These are phyloP conservation scores for Delphinus delphis DNA, from an alignment of 2,113 vertebrate species.

Conservation along the genomic window DNA sequence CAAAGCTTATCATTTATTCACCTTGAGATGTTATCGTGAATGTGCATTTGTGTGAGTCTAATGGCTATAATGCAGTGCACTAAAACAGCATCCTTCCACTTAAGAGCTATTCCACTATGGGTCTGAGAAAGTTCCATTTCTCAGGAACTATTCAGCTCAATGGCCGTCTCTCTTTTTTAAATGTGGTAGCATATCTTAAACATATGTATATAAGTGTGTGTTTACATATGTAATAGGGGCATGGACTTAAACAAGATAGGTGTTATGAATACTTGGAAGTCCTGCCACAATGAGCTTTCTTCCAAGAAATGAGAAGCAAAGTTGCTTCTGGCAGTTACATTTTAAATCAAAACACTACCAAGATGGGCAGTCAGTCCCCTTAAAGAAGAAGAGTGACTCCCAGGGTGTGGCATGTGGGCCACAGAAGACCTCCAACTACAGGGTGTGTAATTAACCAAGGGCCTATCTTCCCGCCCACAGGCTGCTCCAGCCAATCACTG, in stretches of 20 bases:
- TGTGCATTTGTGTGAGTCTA: background rate
- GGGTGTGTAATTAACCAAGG: background rate
- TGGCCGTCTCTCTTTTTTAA: background rate
- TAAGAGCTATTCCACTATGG: background rate
- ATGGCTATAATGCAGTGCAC: background rate
- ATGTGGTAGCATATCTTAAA: background rate
- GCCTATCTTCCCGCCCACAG: rapidly evolving
- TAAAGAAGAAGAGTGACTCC: background rate
- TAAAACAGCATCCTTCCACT: background rate
- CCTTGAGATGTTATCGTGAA: background rate
- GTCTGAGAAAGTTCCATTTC: background rate
- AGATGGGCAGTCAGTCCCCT: background rate
- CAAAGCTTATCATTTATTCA: background rate
- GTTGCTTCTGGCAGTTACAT: background rate
- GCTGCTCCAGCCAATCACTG: background rate
- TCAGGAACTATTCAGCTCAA: background rate
- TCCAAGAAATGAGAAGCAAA: conserved; percentile 1
- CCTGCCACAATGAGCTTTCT: background rate
- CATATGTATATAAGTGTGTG: background rate
- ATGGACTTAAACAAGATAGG: background rate
- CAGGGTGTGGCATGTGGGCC: background rate
- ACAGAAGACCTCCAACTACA: background rate
- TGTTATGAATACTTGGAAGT: background rate
- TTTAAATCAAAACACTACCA: background rate
- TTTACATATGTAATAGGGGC: background rate